Evolutionary conservation across 2,113 vertebrate species (phyloP), one percentile per base, ranked within the genome.

Genomic region (Pangasianodon gigas): DNA sequence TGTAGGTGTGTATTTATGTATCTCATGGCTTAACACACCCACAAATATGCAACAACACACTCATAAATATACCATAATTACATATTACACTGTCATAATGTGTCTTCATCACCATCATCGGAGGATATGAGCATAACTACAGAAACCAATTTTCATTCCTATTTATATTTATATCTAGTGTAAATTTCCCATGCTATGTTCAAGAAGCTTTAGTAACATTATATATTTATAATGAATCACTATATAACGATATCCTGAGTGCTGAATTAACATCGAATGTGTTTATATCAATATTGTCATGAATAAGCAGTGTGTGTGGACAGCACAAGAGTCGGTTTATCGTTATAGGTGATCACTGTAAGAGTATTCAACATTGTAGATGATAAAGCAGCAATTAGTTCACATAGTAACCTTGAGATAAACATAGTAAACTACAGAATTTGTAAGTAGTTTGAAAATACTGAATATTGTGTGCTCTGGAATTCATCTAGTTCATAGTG

Each of bases 11-110:
- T 84, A 46, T 62, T 62, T 29, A 46, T 62, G 56, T 14, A 46
- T 84, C 82, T 84, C 41, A 29, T 8, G 37, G 32, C n/a, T 83
- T 83, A 83, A 37, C 80, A 83, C 80, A 13, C 18, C 80, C 74
- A 54, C 62, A 83, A 29, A 83, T 37, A 82, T 46, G 7, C 60
- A 52, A 74, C 85, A 24, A 18, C 14, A 79, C 54, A 48, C 11
- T 21, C 4, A 54, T 81, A 84, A 62, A 62, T 62, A 26, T 84
- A 60, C 21, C 82, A 41, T 60, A 29, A 84, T 62, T 69, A 51
- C 24, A 19, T 44, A 41, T 74, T 26, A 75, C 32, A 58, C 26
- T 1, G 21, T 46, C 16, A 48, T 58, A 56, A 48, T 51, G 18
- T 71, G 16, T 44, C 24, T 18, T 54, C 11, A 82, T 37, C 21